Percentiles rank a stretch among this genome's conserved stretches.
Evolutionary conservation across 1,140 invertebrate species (phyloP).

Genomic region (Drosophila pectinifera): DNA sequence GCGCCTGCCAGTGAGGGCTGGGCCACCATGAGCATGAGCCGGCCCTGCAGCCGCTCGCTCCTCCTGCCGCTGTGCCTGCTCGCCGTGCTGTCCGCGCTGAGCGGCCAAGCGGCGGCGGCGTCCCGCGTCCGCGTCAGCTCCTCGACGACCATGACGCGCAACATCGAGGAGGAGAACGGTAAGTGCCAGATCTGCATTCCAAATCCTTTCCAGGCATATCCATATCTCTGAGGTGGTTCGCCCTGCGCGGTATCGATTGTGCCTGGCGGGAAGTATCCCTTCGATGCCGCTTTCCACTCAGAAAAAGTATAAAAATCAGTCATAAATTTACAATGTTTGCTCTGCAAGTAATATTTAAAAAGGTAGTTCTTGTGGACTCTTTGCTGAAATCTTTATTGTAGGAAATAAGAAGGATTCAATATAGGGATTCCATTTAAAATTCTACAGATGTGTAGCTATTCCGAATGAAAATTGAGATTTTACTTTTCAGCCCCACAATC

Average conservation of each 20-base stretch:
- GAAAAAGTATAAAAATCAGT: not conserved
- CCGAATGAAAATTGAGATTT: not conserved
- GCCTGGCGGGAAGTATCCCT: constrained; percentile 24
- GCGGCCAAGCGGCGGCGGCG: constrained; percentile 64
- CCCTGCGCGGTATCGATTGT: too few relatives aligned
- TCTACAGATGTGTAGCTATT: not conserved
- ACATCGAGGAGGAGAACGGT: constrained; percentile 84
- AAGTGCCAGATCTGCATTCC: constrained; percentile 40
- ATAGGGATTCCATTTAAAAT: too few relatives aligned
- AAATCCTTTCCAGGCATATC: not conserved
- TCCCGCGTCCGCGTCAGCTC: constrained; percentile 79
- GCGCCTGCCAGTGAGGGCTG: constrained; percentile 27
- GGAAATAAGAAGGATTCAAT: too few relatives aligned
- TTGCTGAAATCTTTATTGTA: too few relatives aligned
- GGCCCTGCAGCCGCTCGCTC: constrained; percentile 49
- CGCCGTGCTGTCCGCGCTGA: constrained; percentile 58
- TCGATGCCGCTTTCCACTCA: not conserved
- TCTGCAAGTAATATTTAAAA: too few relatives aligned
- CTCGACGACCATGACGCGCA: constrained; percentile 79
- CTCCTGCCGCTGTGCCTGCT: constrained; percentile 60
- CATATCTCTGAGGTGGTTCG: constrained; percentile 20
- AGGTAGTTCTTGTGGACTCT: too few relatives aligned
- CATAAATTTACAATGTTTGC: not conserved
- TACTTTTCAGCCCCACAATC: too few relatives aligned
- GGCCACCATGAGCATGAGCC: constrained; percentile 68